phyloP scores from a whole-genome alignment of 1,140 invertebrate genomes.

The Tribolium castaneum region DNA sequence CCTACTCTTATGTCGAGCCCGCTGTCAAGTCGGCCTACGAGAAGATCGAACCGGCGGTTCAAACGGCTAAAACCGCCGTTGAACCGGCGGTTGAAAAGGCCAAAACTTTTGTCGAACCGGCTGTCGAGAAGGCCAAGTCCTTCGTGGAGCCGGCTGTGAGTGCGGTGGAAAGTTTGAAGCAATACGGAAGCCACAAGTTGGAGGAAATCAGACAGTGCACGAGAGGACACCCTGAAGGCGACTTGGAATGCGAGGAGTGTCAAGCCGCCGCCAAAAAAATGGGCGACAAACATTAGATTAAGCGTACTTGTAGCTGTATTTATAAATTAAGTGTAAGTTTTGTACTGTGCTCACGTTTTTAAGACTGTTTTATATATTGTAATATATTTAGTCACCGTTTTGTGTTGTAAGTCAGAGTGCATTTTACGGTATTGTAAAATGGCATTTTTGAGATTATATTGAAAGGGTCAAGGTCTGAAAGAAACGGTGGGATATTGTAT shows the following conservation, averaged over 20 bases:
- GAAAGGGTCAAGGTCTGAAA: background rate
- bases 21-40: conserved; percentile 55
- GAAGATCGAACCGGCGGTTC: conserved; percentile 50
- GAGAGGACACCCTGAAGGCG: background rate
- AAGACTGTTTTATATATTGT: conserved; percentile 20
- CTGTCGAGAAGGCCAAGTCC: conserved; percentile 50
- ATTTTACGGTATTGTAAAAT: background rate
- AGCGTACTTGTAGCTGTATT: too few species aligned
- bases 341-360: conserved; percentile 32
- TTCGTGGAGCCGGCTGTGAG: conserved; percentile 5
- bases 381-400: background rate
- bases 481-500: background rate
- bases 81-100: conserved; percentile 59
- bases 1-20: conserved; percentile 49
- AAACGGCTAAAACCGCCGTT: conserved; percentile 48
- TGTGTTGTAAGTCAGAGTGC: background rate
- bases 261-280: conserved; percentile 4
- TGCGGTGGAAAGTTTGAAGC: conserved; percentile 38
- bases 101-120: conserved; percentile 55
- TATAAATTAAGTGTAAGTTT: conserved; percentile 2
- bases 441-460: background rate
- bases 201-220: conserved; percentile 49
- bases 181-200: conserved; percentile 56
- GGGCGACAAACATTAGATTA: conserved; percentile 3
- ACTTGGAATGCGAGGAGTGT: conserved; percentile 24